Conservation (phyloP, 2,113 vertebrate genomes). For the Lampris incognitus region DNA sequence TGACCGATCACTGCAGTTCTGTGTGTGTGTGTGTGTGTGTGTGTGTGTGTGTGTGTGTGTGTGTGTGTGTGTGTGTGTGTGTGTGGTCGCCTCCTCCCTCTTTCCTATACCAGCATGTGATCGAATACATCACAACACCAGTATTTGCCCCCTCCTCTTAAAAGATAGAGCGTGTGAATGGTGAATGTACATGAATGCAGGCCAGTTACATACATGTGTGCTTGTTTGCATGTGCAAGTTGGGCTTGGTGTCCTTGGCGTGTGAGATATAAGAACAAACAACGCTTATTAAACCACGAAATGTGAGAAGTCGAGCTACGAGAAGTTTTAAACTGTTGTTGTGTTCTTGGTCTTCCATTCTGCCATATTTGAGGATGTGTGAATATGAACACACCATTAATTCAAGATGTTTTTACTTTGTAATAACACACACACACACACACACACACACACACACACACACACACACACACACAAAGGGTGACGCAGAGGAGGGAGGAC, state of each 20-base stretch:
- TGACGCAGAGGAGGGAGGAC: neutral
- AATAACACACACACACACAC: neutral
- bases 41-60: neutral
- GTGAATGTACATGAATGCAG: conserved; percentile 14
- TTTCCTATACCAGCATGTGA: conserved; percentile 28
- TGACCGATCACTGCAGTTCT: neutral
- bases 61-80: neutral
- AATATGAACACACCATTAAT: neutral
- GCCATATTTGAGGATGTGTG: neutral
- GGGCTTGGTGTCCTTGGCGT: conserved; percentile 36
- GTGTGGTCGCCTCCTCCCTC: neutral
- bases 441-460: neutral
- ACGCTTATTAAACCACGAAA: conserved; percentile 46
- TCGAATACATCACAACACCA: conserved; percentile 18
- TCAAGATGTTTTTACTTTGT: neutral
- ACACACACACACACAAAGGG: neutral
- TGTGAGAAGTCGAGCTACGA: conserved; percentile 10
- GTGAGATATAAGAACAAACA: conserved; percentile 15
- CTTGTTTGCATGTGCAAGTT: conserved; percentile 34
- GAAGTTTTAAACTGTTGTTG: neutral
- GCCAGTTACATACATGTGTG: neutral
- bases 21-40: conserved; percentile 3
- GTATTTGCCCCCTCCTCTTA: neutral
- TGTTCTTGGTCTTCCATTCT: neutral
- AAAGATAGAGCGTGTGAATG: conserved; percentile 4